These are phyloP conservation scores for Phenganax stokvisi DNA, from an alignment of 92 coral and sea anemone genomes.

Conservation along the genomic window DNA sequence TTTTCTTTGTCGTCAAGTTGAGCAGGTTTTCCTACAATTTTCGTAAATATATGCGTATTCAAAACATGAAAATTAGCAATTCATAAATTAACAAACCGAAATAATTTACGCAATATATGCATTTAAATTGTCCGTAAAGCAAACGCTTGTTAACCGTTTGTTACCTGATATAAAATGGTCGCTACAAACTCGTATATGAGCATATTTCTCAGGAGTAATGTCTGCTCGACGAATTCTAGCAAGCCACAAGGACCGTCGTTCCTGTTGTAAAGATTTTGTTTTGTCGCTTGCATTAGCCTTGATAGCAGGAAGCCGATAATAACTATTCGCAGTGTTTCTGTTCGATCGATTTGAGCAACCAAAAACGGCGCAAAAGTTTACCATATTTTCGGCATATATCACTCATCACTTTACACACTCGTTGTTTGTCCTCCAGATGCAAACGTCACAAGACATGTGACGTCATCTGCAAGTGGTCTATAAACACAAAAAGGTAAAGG, in stretches of 20 bases:
- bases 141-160: background rate
- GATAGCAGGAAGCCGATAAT: slow-evolving; percentile 42
- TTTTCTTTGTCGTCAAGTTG: slow-evolving; percentile 40
- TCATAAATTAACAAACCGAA: background rate
- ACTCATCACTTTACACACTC: too few species aligned
- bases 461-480: too few species aligned
- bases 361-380: slow-evolving; percentile 45
- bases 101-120: background rate
- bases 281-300: slow-evolving; percentile 36
- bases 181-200: slow-evolving; percentile 47
- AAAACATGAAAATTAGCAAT: background rate
- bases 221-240: slow-evolving; percentile 47
- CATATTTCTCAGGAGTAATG: slow-evolving; percentile 42
- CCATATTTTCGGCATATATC: too few species aligned
- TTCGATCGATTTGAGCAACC: slow-evolving; percentile 57
- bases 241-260: slow-evolving; percentile 49
- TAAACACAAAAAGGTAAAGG: too few species aligned
- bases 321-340: slow-evolving; percentile 40
- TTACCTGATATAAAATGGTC: slow-evolving; percentile 25
- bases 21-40: slow-evolving; percentile 44
- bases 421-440: too few species aligned
- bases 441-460: too few species aligned
- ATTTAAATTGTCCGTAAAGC: background rate
- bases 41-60: background rate
- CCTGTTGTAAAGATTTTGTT: slow-evolving; percentile 38